Percentiles rank a stretch among this genome's conserved stretches.
These are phyloP conservation scores for Oncorhynchus gorbuscha DNA, from an alignment of 2,113 vertebrate species.

Conservation along the genomic window DNA sequence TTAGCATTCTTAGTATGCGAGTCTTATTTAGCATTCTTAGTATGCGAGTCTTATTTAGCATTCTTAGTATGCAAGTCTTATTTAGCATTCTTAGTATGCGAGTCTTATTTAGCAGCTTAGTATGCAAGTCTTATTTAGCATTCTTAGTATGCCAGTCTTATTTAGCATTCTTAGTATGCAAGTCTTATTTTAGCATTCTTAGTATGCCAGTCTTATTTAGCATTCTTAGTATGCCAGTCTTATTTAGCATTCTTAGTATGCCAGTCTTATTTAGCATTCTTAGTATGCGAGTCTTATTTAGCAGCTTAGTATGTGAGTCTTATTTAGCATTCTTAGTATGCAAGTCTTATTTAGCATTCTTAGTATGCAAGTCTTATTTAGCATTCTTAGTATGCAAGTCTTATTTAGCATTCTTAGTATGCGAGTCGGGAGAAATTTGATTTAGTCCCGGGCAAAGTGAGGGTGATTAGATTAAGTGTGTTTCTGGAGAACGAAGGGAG, in stretches of 20 bases:
- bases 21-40: too few species aligned
- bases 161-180: too few species aligned
- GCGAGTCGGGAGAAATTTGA: slow-evolving; percentile 65
- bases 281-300: slow-evolving; percentile 69
- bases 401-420: slow-evolving; percentile 57
- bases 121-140: too few species aligned
- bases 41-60: too few species aligned
- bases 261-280: neutral
- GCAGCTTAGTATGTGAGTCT: slow-evolving; percentile 61
- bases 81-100: too few species aligned
- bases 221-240: slow-evolving; percentile 59
- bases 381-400: neutral
- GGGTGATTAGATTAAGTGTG: slow-evolving; percentile 57
- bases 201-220: slow-evolving; percentile 52
- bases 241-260: too few species aligned
- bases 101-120: too few species aligned
- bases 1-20: too few species aligned
- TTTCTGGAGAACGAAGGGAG: slow-evolving; percentile 58
- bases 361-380: slow-evolving; percentile 50
- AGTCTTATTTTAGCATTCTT: too few species aligned
- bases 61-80: too few species aligned
- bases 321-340: slow-evolving; percentile 45
- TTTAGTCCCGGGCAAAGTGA: slow-evolving; percentile 68
- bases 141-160: too few species aligned
- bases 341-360: slow-evolving; percentile 52